Base-by-base conservation (phyloP, 2,113 vertebrate genomes). In the Alectura lathami region DNA sequence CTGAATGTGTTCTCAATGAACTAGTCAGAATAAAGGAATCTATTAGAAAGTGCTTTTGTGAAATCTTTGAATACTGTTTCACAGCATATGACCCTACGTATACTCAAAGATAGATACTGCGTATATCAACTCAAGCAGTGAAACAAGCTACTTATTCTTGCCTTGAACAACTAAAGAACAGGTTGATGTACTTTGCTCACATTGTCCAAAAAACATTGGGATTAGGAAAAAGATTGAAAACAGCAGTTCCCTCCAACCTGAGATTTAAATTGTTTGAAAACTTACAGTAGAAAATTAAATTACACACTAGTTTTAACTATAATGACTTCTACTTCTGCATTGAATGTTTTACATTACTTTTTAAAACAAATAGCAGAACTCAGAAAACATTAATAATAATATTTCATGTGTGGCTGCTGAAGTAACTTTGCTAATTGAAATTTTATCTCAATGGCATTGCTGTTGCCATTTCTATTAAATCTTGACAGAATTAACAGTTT, bases 391-490 rank as follows among this genome's bases (percentile, higher is more conserved):
- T 5, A 13, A 11, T 13, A 13, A 11, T 13, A 69, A 50, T 32
- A 54, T 62, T 27, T 86, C 6, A 2, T 72, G 38, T 20, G 54
- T 91, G 2, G n/a, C 56, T 72, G 23, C 21, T 9, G 21, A 40
- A 82, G 32, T 70, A 77, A 54, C 73, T 91, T 83, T 42, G 13
- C 7, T 86, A 75, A 70, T 72, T 91, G 40, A 60, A 90, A 29
- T 43, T 93, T 83, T 51, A 10, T 67, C 32, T 86, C 16, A 11
- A 29, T 69, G 29, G 8, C 50, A 51, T 70, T 56, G 13, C 10
- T 83, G 7, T 70, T 82, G 57, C 36, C 2, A 40, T 56, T 88
- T 86, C n/a, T 60, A 88, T 64, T 76, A 62, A 34, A n/a, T 38
- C 66, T 72, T 86, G 43, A 32, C 20, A 48, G 38, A 50, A 59